These are phyloP conservation scores for Odontomachus brunneus DNA, from an alignment of 1,140 invertebrate genomes.

Conservation along the genomic window DNA sequence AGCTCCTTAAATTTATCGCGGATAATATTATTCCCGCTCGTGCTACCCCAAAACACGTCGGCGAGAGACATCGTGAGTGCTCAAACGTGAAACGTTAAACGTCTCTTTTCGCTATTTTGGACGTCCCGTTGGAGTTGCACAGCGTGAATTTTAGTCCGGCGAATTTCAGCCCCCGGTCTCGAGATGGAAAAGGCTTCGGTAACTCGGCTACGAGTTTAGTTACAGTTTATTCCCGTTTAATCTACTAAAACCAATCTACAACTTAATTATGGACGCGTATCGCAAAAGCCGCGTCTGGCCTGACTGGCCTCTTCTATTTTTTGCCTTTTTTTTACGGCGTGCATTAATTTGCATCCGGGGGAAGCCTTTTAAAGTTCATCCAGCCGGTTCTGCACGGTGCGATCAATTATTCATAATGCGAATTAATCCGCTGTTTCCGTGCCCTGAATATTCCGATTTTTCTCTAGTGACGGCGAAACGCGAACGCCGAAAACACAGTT, in stretches of 20 bases:
- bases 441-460: constrained; percentile 35
- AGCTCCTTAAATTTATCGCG: no score
- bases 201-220: constrained; percentile 17
- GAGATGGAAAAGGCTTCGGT: background rate
- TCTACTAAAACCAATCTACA: constrained; percentile 54
- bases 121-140: no score
- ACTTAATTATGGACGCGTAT: constrained; percentile 50
- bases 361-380: constrained; percentile 54
- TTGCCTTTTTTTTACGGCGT: constrained; percentile 31
- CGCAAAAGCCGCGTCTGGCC: constrained; percentile 36
- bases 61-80: no score
- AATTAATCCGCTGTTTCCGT: constrained; percentile 43
- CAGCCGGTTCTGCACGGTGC: constrained; percentile 37
- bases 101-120: no score
- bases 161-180: background rate
- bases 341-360: constrained; percentile 50
- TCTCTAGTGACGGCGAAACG: constrained; percentile 8
- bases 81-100: no score
- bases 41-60: no score
- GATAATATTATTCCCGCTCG: no score
- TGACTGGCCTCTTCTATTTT: background rate
- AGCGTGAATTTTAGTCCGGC: no score
- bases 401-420: constrained; percentile 60
- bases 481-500: constrained; percentile 11
- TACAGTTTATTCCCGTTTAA: constrained; percentile 50